Evolutionary conservation across 2,113 vertebrate genomes (phyloP), one percentile per base, ranked within the genome.

Genomic region (Cyrtonyx montezumae): DNA sequence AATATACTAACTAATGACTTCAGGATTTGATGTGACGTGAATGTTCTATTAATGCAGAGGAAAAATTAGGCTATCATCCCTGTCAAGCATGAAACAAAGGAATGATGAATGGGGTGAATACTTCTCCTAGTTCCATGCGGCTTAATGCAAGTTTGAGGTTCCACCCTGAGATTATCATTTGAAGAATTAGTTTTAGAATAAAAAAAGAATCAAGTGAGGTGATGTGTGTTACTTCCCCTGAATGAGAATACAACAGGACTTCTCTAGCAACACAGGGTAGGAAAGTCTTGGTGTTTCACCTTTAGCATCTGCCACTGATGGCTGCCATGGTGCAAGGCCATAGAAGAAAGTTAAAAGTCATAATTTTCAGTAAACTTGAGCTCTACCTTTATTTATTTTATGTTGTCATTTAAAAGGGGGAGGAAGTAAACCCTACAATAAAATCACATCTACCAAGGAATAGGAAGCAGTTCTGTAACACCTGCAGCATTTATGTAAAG

Each of bases 1-100:
- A 92, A 94, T 97, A 80, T 91, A 94, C 87, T 96, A 94, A 96
- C 95, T 96, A 95, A 96, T 95, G 87, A 90, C 81, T 94, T 93
- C 8, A 25, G 95, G 86, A 95, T 96, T 94, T 96, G 74, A 83
- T 96, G 73, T 87, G 87, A 95, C 46, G 36, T 87, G 81, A 95
- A 92, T 61, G 81, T 95, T 90, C 80, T 91, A 37, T 90, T 97
- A 76, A 88, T 74, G 40, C 92, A 49, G 88, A 49, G 71, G 80
- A 68, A 91, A 95, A 96, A 91, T 75, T 58, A 88, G 85, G 73
- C 80, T 76, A 79, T 91, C 70, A 91, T 96, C 32, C 73, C 65
- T 96, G 78, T 95, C 66, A 94, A 65, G 55, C 36, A 83, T 83
- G 92, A 89, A 86, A 95, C 68, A 96, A 95, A 96, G 73, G 81